phyloP scores from a whole-genome alignment of 2,888 invertebrate genomes.

The Mellilla xanthometata region DNA sequence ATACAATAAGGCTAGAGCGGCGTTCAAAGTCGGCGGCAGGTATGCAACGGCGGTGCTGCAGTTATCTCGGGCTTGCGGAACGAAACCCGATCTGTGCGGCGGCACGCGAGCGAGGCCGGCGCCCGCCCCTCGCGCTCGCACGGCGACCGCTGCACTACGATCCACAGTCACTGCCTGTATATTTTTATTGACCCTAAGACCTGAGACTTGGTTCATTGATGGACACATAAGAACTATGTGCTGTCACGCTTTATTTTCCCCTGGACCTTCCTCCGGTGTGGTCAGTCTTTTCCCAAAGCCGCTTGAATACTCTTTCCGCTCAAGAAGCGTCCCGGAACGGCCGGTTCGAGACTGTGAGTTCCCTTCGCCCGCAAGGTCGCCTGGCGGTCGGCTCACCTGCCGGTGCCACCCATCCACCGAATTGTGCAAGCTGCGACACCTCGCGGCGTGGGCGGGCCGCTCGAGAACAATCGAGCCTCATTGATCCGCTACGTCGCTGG shows the following conservation, averaged over 20 bases:
- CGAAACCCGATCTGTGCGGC: conserved; percentile 72
- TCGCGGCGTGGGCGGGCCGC: conserved; percentile 57
- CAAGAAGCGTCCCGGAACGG: conserved; percentile 39
- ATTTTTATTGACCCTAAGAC: conserved; percentile 29
- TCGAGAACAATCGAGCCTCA: conserved; percentile 68
- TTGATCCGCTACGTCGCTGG: conserved; percentile 60
- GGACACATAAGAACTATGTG: too few relatives aligned
- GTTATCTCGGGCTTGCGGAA: conserved; percentile 79
- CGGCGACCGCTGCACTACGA: conserved; percentile 36
- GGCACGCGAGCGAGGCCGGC: conserved; percentile 68
- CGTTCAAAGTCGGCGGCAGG: conserved; percentile 63
- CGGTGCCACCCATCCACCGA: conserved; percentile 40
- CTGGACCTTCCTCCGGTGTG: conserved; percentile 35
- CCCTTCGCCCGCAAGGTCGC: conserved; percentile 50
- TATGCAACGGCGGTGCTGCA: conserved; percentile 61
- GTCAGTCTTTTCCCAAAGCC: conserved; percentile 26
- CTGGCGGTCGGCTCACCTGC: conserved; percentile 51
- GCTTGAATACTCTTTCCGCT: conserved; percentile 42
- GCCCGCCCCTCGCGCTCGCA: conserved; percentile 35
- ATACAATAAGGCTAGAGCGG: conserved; percentile 60
- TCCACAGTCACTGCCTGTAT: conserved; percentile 16
- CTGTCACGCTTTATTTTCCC: conserved; percentile 4
- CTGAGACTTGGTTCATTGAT: conserved; percentile 1
- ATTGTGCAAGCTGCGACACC: conserved; percentile 67
- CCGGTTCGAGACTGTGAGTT: conserved; percentile 22